Evolutionary conservation across 2,888 invertebrate species (phyloP), one percentile per base, ranked within the genome.

Genomic region (Pollenia angustigena): DNA sequence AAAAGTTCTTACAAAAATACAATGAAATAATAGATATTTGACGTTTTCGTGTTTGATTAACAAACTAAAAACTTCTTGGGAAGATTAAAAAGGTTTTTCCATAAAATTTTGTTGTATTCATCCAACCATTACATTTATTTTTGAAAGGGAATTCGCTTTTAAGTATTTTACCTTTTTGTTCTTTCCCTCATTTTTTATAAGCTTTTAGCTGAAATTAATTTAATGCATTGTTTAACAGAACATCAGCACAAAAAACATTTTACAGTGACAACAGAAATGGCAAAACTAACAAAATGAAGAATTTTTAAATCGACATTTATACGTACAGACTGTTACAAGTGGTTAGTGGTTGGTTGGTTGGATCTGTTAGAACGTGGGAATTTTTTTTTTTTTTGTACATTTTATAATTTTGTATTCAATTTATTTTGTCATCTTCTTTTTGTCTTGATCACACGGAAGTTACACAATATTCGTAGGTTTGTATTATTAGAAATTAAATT

Each of bases 311-410:
- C 23, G 60, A 71, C 83, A 54, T 50, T 44, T 58, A 62, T 32
- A 48, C 40, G 52, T 46, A 46, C 8, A 48, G 50, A 54, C 44
- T 56, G 62, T 32, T 54, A 46, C 64, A 56, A 32, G 32, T 32
- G 32, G 32, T 42, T 66, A 56, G 68, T 62, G 66, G 2, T 50
- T 62, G 66, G 2, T 50, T 62, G 66, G 2, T 50, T 44, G 54
- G 85, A 81, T 60, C 78, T 82, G 84, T 85, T 85, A 84, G 78
- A 88, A 71, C 85, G 85, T 88, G 88, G 78, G 88, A 88, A 87
- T 68, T 56, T 80, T 82, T 75, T 54, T 16, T 48, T 32, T 64
- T 18, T 23, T 50, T 0, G 69, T 58, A 50, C 16, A 23, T 54
- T 52, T 48, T 62, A 50, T 52, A 23, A 62, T 16, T 44, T 76